Percentiles rank a stretch among this genome's conserved stretches.
phyloP scores from a whole-genome alignment of 2,888 invertebrate genomes.

The Cephus pygmeus region DNA sequence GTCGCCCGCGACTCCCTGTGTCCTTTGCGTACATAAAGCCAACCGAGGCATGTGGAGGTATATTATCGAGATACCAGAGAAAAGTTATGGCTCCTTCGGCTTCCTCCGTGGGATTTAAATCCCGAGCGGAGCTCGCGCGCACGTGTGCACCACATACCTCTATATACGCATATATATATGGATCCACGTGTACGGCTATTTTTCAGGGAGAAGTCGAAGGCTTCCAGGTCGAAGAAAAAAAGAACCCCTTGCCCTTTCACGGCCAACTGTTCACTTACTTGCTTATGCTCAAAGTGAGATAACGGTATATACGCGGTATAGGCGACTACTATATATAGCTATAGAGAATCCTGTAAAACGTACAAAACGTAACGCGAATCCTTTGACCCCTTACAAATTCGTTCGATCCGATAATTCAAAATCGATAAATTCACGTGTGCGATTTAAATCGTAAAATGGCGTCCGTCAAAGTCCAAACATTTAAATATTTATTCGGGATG shows the following conservation, averaged over 20 bases:
- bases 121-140: background rate
- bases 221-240: background rate
- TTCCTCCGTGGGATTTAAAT: background rate
- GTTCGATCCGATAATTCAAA: background rate
- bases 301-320: background rate
- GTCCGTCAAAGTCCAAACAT: too few relatives aligned
- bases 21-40: background rate
- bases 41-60: background rate
- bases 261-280: background rate
- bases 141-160: background rate
- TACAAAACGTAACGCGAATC: background rate
- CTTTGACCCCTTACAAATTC: background rate
- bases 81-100: background rate
- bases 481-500: too few relatives aligned
- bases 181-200: background rate
- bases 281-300: background rate
- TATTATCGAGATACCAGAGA: background rate
- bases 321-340: background rate
- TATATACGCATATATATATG: background rate
- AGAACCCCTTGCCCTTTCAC: background rate
- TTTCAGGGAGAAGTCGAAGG: background rate
- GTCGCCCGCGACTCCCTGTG: slow-evolving; percentile 28
- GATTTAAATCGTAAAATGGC: too few relatives aligned
- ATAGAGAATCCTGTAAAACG: background rate
- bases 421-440: background rate